Conservation (phyloP, 1,140 invertebrate genomes). For the Ditylenchus dipsaci region DNA sequence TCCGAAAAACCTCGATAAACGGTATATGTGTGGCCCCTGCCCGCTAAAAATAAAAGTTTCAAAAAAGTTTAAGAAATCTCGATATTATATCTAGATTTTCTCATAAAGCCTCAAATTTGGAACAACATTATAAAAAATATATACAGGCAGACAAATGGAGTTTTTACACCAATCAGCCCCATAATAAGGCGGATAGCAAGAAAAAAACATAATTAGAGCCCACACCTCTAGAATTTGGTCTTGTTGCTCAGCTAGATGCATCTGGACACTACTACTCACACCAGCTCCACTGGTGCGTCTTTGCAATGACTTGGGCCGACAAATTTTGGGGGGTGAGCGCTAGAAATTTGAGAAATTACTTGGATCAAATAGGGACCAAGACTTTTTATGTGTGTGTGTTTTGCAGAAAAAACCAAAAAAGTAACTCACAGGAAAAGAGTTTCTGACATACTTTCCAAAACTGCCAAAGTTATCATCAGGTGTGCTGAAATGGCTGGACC, state of each 20-base stretch:
- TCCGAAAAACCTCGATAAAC: no score
- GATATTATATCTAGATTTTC: no score
- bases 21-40: no score
- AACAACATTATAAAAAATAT: no score
- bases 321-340: constrained; percentile 18
- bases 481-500: constrained; percentile 28
- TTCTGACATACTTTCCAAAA: constrained; percentile 9
- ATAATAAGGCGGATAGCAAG: no score
- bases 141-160: no score
- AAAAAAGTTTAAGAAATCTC: no score
- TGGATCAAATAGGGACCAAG: background rate
- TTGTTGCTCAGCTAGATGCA: background rate
- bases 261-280: no score
- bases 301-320: constrained; percentile 6
- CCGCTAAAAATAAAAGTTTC: no score
- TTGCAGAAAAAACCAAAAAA: background rate
- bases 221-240: background rate
- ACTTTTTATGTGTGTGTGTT: background rate
- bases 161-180: no score
- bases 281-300: background rate
- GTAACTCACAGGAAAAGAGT: constrained; percentile 10
- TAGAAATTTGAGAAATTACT: background rate
- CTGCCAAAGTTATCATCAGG: constrained; percentile 28
- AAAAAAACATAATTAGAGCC: no score
- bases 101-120: no score